Percentiles rank a stretch among this genome's conserved stretches.
Conservation (phyloP, 2,113 vertebrate species). For the Petroica traversi region DNA sequence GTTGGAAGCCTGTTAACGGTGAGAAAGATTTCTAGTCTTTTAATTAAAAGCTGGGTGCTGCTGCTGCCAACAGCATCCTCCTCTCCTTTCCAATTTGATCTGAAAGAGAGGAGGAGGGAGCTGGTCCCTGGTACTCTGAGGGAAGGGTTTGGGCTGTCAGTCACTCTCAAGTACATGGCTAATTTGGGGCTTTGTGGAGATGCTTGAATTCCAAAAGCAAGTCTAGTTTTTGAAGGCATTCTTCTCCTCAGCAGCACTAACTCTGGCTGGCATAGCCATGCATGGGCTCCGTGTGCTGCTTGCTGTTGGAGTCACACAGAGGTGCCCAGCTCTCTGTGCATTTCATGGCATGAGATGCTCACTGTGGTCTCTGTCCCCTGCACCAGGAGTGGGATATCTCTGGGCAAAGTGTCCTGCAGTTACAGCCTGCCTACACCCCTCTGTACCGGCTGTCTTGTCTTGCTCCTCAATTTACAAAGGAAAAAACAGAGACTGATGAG, state of each 20-base stretch:
- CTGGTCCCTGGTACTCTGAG: not conserved
- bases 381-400: not conserved
- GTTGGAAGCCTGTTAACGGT: not conserved
- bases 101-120: conserved; percentile 19
- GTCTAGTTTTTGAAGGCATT: not conserved
- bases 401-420: not conserved
- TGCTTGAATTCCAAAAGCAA: not conserved
- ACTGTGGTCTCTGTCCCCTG: not conserved
- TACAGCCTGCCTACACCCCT: not conserved
- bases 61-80: conserved; percentile 14
- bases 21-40: not conserved
- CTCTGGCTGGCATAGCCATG: not conserved
- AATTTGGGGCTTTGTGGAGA: not conserved
- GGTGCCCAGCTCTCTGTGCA: accelerated
- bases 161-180: not conserved
- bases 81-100: conserved; percentile 32
- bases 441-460: not conserved
- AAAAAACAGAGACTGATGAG: not conserved
- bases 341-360: not conserved
- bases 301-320: not conserved
- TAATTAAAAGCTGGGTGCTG: conserved; percentile 46
- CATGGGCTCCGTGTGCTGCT: not conserved
- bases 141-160: conserved; percentile 5
- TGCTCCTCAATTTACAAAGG: not conserved
- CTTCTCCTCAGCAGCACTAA: not conserved